phyloP scores from a whole-genome alignment of 2,888 invertebrate genomes.

The Drosophila mayaguana region DNA sequence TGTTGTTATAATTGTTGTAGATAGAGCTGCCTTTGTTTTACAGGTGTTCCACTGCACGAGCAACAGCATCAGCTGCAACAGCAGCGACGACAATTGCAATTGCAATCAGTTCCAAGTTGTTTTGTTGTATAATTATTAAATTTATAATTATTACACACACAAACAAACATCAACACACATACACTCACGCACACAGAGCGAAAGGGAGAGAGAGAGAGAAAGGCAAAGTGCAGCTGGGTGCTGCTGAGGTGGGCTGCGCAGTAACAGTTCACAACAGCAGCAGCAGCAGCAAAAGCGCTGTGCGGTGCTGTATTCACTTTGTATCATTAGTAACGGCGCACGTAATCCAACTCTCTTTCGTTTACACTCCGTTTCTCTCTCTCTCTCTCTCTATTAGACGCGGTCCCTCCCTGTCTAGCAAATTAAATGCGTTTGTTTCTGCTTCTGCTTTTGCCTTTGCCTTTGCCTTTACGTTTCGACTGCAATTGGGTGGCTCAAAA shows the following conservation, averaged over 20 bases:
- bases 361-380: constrained; percentile 33
- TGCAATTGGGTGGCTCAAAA: constrained; percentile 43
- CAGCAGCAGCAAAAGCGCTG: constrained; percentile 1
- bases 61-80: constrained; percentile 42
- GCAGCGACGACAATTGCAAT: constrained; percentile 37
- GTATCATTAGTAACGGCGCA: constrained; percentile 75
- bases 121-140: constrained; percentile 79
- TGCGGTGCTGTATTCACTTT: constrained; percentile 68
- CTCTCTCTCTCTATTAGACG: constrained; percentile 15
- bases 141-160: constrained; percentile 70
- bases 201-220: constrained; percentile 29
- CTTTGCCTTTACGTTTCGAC: constrained; percentile 11
- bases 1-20: constrained; percentile 43
- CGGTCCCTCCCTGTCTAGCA: constrained; percentile 30
- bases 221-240: constrained; percentile 40
- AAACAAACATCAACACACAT: constrained; percentile 25
- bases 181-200: constrained; percentile 22
- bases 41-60: constrained; percentile 77
- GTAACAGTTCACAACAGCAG: constrained; percentile 35
- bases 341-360: constrained; percentile 62
- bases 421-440: constrained; percentile 15
- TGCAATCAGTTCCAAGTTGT: constrained; percentile 64
- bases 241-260: constrained; percentile 36
- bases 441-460: background rate
- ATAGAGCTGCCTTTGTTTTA: constrained; percentile 71